Base-by-base conservation (phyloP, 92 coral and sea anemone species). In the Metridium senile region DNA sequence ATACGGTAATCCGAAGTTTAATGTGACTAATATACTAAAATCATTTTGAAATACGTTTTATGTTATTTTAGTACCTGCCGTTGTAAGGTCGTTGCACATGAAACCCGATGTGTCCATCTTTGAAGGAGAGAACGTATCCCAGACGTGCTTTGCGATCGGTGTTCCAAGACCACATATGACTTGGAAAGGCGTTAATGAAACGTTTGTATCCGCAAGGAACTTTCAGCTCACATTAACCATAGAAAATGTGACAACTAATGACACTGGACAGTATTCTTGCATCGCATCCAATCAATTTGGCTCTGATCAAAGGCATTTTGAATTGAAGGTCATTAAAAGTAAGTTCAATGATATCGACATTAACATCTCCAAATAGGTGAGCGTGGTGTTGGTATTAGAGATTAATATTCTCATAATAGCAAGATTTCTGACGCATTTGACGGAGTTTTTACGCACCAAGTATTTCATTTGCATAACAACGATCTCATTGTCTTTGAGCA, bases 201-300 rank as follows among this genome's bases (percentile, higher is more conserved):
- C 45, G 4, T 26, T 62, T n/a, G 22, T 29, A 49, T 63, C 71
- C 25, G 59, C 62, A 13, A 75, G 43, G 25, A 49, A 22, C 7
- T 53, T 6, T 34, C 46, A 22, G 2, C 61, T 62, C 7, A 33
- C 33, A 3, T 28, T 75, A 30, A 75, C 11, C 0, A 16, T 75
- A 26, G 27, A 28, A 0, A 62, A 45, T 43, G 45, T 49, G n/a
- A 64, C 70, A n/a, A 39, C 25, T 27, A 11, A n/a, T 19, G 23
- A 26, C 11, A 47, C 61, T 63, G 13, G 59, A 59, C 71, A 71
- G 16, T 75, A 75, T 29, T 33, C 71, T 19, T 75, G 80, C 61
- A 26, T 20, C 9, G 71, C 71, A 9, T 34, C 20, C 43, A 75
- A 75, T 43, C 43, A 62, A 51, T 75, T 75, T 75, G 80, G 80